These are phyloP conservation scores for Neofelis nebulosa DNA, from an alignment of 2,113 vertebrate genomes.

Conservation along the genomic window DNA sequence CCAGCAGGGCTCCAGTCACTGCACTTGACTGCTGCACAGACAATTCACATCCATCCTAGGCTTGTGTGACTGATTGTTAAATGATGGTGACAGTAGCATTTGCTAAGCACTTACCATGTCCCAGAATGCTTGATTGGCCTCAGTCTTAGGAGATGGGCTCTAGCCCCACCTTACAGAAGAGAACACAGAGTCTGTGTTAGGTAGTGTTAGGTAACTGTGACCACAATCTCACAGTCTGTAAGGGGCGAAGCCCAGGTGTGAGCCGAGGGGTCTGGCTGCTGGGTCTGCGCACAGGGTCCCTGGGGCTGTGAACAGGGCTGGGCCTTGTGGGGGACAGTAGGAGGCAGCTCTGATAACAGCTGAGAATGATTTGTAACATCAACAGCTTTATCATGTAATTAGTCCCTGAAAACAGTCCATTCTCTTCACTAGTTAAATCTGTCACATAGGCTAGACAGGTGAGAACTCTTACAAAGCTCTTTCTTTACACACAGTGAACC, in stretches of 20 bases:
- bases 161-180: background rate
- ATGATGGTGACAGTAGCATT: background rate
- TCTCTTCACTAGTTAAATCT: slow-evolving; percentile 44
- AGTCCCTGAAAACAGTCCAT: slow-evolving; percentile 55
- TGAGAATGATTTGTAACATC: background rate
- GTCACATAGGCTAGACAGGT: background rate
- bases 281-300: too few relatives aligned
- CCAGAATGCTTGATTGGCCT: background rate
- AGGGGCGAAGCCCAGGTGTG: background rate
- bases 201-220: rapidly evolving
- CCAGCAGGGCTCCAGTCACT: background rate
- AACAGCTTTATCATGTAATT: slow-evolving; percentile 34
- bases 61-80: background rate
- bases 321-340: background rate
- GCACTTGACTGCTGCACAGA: background rate
- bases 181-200: background rate
- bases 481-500: background rate
- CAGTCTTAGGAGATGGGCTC: background rate
- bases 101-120: too few relatives aligned
- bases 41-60: background rate
- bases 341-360: background rate
- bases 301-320: background rate
- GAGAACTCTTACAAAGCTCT: background rate
- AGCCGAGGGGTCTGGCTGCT: background rate
- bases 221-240: rapidly evolving